Evolutionary conservation across 1,140 invertebrate species (phyloP).

Genomic region (Hyphantria cunea): DNA sequence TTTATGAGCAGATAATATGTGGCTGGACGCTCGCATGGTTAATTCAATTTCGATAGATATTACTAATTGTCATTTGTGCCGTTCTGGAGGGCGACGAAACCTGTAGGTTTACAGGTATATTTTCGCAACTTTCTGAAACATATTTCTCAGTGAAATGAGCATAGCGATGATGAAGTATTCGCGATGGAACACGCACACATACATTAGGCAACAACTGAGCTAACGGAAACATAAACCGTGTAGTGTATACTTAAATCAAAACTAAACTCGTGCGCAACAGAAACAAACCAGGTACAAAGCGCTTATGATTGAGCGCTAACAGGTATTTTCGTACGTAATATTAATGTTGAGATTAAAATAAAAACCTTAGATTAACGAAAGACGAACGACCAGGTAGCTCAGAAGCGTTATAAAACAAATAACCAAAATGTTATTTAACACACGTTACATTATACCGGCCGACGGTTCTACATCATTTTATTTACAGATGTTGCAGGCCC

Average conservation of each 20-base stretch:
- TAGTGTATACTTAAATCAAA: slow-evolving; percentile 46
- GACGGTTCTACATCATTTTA: slow-evolving; percentile 76
- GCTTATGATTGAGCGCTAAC: slow-evolving; percentile 75
- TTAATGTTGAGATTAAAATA: slow-evolving; percentile 74
- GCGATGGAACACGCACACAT: slow-evolving; percentile 28
- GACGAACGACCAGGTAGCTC: slow-evolving; percentile 57
- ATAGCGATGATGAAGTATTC: slow-evolving; percentile 24
- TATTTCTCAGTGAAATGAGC: too few relatives aligned
- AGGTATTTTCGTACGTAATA: slow-evolving; percentile 72
- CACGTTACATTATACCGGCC: slow-evolving; percentile 65
- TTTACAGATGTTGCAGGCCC: slow-evolving; percentile 73
- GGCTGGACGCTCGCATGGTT: slow-evolving; percentile 26
- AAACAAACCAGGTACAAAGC: slow-evolving; percentile 76
- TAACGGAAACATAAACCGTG: slow-evolving; percentile 47
- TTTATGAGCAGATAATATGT: slow-evolving; percentile 31
- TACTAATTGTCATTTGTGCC: slow-evolving; percentile 11
- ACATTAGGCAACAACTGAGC: slow-evolving; percentile 46
- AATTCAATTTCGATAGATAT: slow-evolving; percentile 22
- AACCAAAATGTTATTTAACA: slow-evolving; percentile 67
- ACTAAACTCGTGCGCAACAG: slow-evolving; percentile 60
- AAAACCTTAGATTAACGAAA: slow-evolving; percentile 54
- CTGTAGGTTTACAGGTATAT: too few relatives aligned
- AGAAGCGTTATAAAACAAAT: slow-evolving; percentile 66
- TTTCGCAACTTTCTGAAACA: too few relatives aligned
- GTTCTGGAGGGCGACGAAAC: too few relatives aligned